Percentiles rank a stretch among this genome's conserved stretches.
phyloP scores from a whole-genome alignment of 2,797 vertebrate genomes.

The Sebastes nivosus region DNA sequence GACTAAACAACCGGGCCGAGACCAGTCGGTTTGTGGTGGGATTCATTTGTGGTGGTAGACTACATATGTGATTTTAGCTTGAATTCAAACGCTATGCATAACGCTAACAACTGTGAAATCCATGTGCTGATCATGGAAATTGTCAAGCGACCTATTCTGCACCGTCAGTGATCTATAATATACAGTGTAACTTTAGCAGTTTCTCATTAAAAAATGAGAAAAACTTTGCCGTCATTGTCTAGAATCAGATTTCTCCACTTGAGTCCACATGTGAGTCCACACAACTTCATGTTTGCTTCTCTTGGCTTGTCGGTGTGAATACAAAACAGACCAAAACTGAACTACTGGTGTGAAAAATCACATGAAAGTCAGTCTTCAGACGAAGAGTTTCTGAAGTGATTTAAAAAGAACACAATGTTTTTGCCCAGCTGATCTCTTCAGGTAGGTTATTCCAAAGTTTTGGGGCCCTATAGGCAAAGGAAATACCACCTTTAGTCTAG shows the following conservation, averaged over 20 bases:
- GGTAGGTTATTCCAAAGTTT: background rate
- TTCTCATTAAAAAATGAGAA: accelerated
- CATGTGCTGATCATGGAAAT: too few relatives aligned
- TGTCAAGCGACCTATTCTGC: too few relatives aligned
- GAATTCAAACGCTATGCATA: too few relatives aligned
- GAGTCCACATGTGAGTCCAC: background rate
- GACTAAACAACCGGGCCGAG: too few relatives aligned
- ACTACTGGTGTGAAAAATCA: too few relatives aligned
- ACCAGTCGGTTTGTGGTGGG: accelerated
- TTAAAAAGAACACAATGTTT: background rate
- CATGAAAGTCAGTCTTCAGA: background rate
- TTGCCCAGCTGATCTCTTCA: background rate
- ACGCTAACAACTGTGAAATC: too few relatives aligned
- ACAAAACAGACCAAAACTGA: too few relatives aligned
- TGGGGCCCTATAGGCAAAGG: background rate
- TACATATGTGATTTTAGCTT: too few relatives aligned
- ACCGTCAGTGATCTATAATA: too few relatives aligned
- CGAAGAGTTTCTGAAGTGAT: too few relatives aligned
- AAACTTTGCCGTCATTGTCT: background rate
- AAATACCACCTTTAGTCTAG: background rate
- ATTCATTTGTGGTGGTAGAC: too few relatives aligned
- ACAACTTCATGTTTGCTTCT: background rate
- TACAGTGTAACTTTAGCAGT: too few relatives aligned
- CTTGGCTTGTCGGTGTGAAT: background rate
- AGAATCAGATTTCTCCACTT: background rate